Percentiles rank a stretch among this genome's conserved stretches.
Conservation (phyloP, 1,140 invertebrate genomes). For the Hyles vespertilio region DNA sequence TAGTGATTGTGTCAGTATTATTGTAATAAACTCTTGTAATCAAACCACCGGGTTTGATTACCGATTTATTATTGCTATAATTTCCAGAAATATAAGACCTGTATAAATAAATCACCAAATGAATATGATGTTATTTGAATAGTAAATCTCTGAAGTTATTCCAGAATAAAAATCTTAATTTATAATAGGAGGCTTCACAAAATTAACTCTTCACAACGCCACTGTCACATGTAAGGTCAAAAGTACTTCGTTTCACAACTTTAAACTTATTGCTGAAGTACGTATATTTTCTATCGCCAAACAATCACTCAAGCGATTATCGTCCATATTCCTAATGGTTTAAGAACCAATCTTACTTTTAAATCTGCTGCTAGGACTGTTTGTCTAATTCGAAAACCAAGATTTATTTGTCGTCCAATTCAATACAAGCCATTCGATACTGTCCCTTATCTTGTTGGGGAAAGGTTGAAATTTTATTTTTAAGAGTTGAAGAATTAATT, state of each 20-base stretch:
- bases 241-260: slow-evolving; percentile 4
- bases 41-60: too few species aligned
- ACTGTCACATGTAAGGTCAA: slow-evolving; percentile 9
- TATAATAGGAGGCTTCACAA: background rate
- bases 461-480: slow-evolving; percentile 9
- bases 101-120: too few species aligned
- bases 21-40: too few species aligned
- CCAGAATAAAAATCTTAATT: too few species aligned
- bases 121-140: too few species aligned
- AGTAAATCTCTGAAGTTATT: too few species aligned
- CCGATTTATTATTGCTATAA: too few species aligned
- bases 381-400: slow-evolving; percentile 8
- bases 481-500: slow-evolving; percentile 11
- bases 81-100: too few species aligned
- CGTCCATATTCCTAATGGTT: background rate
- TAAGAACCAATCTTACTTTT: slow-evolving; percentile 2
- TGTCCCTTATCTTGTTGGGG: slow-evolving; percentile 11
- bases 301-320: background rate
- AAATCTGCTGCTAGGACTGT: slow-evolving; percentile 2
- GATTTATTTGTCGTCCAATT: background rate
- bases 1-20: too few species aligned
- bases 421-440: background rate
- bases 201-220: background rate
- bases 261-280: slow-evolving; percentile 2
- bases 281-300: background rate